Evolutionary conservation across 2,888 invertebrate species (phyloP), one percentile per base, ranked within the genome.

Genomic region (Lithodes maja): DNA sequence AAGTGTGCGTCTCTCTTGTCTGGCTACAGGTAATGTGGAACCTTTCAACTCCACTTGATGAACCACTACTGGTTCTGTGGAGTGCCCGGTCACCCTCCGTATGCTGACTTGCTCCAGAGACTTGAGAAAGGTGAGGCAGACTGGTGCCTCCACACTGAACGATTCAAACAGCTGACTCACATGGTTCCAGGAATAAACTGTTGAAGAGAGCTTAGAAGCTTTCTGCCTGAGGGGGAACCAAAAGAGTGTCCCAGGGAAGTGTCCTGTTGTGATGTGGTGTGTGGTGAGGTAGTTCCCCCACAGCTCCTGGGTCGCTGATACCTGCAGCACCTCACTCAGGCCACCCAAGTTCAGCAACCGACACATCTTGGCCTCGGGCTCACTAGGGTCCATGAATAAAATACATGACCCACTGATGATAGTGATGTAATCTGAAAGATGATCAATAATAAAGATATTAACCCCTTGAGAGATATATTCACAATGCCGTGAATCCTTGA

Each of bases 371-470:
- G 50, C 33, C 61, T 75, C 86, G 1, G 86, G 81, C n/a, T 81
- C 86, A 50, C 86, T 81, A n/a, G 86, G 86, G 61, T 86, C 86
- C 86, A 86, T 86, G 74, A 87, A 79, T 12, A 83, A 74, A 54
- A 79, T 54, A 12, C 53, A 9, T n/a, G 33, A 2, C 49, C 83
- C 83, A 17, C 84, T 87, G 15, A 83, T 53, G n/a, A 87, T 83
- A 9, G 74, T 83, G 15, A 87, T 55, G 68, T 55, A 69, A 78
- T 84, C 83, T 83, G 79, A 33, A 33, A 33, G 33, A 33, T 33
- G 33, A 33, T 33, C 33, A 33, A 33, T 33, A 33, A 33, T 33
- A 33, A 33, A 33, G 33, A 33, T 33, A 33, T 33, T 33, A 33
- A 33, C 33, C 33, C 33, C 33, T 33, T 33, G 33, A 33, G 33